phyloP scores from a whole-genome alignment of 1,140 invertebrate species.

The Drosophila seguyi region DNA sequence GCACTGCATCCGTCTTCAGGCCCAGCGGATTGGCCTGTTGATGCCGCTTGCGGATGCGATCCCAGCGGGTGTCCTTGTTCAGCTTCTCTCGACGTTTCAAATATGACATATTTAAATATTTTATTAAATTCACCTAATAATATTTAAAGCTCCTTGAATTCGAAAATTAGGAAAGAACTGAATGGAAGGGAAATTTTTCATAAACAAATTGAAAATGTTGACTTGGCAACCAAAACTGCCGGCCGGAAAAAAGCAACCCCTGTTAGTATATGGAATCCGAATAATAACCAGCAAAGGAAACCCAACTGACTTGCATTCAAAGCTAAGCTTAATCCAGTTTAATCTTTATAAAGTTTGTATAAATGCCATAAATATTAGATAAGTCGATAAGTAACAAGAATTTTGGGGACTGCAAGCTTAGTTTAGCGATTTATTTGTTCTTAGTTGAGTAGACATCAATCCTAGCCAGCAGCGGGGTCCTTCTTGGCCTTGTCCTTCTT shows the following conservation, averaged over 20 bases:
- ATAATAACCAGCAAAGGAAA: neutral
- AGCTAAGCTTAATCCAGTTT: conserved; percentile 56
- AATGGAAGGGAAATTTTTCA: conserved; percentile 5
- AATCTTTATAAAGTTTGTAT: conserved; percentile 52
- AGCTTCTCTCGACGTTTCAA: conserved; percentile 76
- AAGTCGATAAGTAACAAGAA: conserved; percentile 53
- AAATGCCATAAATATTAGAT: conserved; percentile 76
- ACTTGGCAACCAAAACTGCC: conserved; percentile 48
- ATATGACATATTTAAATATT: conserved; percentile 40
- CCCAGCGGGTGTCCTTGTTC: conserved; percentile 76
- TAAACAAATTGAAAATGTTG: conserved; percentile 61
- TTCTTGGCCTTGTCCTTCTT: conserved; percentile 84
- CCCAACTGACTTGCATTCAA: conserved; percentile 20
- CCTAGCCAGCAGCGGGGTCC: conserved; percentile 69
- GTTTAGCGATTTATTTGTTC: conserved; percentile 43
- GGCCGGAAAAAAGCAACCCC: conserved; percentile 13
- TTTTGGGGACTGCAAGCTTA: conserved; percentile 60
- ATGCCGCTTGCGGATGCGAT: conserved; percentile 79
- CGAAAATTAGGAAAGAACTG: conserved; percentile 1
- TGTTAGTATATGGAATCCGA: neutral
- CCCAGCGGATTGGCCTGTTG: conserved; percentile 47
- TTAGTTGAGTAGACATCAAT: conserved; percentile 2
- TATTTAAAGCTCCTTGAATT: neutral
- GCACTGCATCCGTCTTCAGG: conserved; percentile 74
- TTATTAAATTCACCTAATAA: neutral